Conservation (phyloP, 1,140 invertebrate genomes). For the Drosophila elegans region DNA sequence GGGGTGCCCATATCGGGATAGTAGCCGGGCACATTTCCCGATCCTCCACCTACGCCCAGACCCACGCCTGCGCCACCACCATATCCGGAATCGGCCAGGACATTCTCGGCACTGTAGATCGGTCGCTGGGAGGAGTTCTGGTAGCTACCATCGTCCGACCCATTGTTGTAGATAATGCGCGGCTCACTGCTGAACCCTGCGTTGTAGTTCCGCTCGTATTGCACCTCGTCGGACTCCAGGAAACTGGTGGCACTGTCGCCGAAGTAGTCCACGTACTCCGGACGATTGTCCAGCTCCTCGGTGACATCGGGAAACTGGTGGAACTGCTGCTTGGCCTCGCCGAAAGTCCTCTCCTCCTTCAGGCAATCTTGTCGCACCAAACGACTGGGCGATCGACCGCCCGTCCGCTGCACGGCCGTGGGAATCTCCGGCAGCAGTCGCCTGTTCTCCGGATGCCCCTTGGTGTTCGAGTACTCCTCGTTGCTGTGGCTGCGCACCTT, state of each 20-base stretch:
- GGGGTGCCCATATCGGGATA: slow-evolving; percentile 52
- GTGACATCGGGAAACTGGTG: slow-evolving; percentile 78
- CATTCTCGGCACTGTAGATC: slow-evolving; percentile 77
- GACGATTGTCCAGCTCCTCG: slow-evolving; percentile 70
- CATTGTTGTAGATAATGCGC: slow-evolving; percentile 83
- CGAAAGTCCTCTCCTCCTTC: slow-evolving; percentile 82
- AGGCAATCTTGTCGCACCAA: slow-evolving; percentile 82
- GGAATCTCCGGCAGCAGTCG: slow-evolving; percentile 81
- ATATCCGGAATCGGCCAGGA: slow-evolving; percentile 52
- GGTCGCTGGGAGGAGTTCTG: slow-evolving; percentile 52
- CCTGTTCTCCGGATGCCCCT: slow-evolving; percentile 68
- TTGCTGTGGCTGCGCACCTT: slow-evolving; percentile 85
- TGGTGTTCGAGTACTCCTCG: slow-evolving; percentile 81
- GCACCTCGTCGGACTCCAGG: slow-evolving; percentile 80
- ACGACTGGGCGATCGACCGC: slow-evolving; percentile 74
- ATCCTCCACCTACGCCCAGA: slow-evolving; percentile 16
- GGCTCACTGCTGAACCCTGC: slow-evolving; percentile 80
- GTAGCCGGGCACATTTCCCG: slow-evolving; percentile 42
- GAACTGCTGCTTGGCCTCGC: slow-evolving; percentile 83
- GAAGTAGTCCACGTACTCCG: slow-evolving; percentile 81
- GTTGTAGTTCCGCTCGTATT: slow-evolving; percentile 81
- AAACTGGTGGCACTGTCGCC: slow-evolving; percentile 78
- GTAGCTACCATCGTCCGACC: slow-evolving; percentile 67
- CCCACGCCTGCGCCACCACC: slow-evolving; percentile 26
- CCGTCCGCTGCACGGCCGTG: slow-evolving; percentile 48